Evolutionary conservation across 2,113 vertebrate genomes (phyloP), one percentile per base, ranked within the genome.

Genomic region (Brachypteracias leptosomus): DNA sequence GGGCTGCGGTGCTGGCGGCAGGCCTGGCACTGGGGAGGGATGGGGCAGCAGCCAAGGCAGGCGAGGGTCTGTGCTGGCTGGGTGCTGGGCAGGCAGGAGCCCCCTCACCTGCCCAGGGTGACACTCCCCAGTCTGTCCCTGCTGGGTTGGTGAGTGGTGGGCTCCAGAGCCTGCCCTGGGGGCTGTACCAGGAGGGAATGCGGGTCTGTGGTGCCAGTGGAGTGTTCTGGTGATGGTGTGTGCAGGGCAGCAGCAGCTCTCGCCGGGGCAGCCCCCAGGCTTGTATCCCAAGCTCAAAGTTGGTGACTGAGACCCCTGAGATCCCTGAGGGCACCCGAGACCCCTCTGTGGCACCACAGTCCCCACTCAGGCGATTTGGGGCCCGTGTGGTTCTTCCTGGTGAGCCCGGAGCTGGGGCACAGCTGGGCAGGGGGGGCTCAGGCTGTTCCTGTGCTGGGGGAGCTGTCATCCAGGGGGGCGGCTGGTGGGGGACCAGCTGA

Each of bases 341-440:
- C 33, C 33, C 29, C 33, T 65, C 57, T 17, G 16, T 7, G 11
- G 72, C 67, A 59, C 46, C 3, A 4, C 11, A 35, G 52, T 25
- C 28, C 33, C 51, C 24, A 28, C 16, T 79, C 24, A 4, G 44
- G 42, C 1, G 10, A 8, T 19, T 71, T 54, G 44, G 24, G 67
- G 10, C n/a, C 40, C 1, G 3, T 1, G 7, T 0, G 1, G 28
- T 72, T 66, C 20, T 20, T 25, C 52, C 16, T 44, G 49, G 11
- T 22, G 80, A 72, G 38, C n/a, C 31, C 2, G 9, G 57, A 33
- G 28, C 21, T 1, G 77, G 61, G 49, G 12, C 57, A 36, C 2
- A 6, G 61, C 47, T 3, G 6, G 35, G n/a, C 25, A 25, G 8
- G n/a, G 0, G 40, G 52, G 35, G 24, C 31, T 75, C 28, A 3